Percentiles rank a stretch among this genome's conserved stretches.
Conservation (phyloP, 1,140 invertebrate genomes). For the Mactra quadrangularis region DNA sequence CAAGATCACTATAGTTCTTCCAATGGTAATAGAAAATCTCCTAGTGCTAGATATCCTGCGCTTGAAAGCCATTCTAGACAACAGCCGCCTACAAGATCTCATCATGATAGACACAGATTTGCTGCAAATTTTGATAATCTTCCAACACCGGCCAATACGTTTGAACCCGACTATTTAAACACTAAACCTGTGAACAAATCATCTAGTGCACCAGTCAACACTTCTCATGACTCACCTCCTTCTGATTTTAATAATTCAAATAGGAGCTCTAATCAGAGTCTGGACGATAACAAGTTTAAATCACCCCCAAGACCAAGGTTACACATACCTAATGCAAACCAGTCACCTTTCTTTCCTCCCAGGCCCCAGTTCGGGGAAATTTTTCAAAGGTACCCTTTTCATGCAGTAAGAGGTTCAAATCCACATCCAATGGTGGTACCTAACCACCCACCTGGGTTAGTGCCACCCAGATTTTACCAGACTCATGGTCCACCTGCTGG, state of each 20-base stretch:
- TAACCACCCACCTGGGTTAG: neutral
- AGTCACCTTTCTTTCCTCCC: conserved; percentile 26
- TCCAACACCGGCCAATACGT: conserved; percentile 15
- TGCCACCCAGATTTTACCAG: conserved; percentile 37
- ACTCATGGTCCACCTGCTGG: conserved; percentile 8
- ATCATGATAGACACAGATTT: conserved; percentile 21
- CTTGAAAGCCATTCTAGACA: neutral
- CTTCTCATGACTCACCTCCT: neutral
- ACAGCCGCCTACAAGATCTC: neutral
- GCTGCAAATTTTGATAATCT: conserved; percentile 39
- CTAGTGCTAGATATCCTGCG: neutral
- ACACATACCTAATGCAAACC: conserved; percentile 1
- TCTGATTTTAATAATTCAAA: neutral
- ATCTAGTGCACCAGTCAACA: neutral
- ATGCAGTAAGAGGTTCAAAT: neutral
- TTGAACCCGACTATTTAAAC: conserved; percentile 39
- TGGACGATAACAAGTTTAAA: neutral
- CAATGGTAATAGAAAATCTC: neutral
- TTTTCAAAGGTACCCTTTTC: neutral
- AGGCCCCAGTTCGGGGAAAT: neutral
- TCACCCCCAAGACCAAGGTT: conserved; percentile 15
- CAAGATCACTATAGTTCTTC: conserved; percentile 1
- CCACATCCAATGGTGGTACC: neutral
- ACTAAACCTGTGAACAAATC: neutral
- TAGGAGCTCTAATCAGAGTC: neutral